A percentile compares a stretch with the other conserved stretches of the same genome.
These are phyloP conservation scores for Drosophila paulistorum DNA, from an alignment of 1,140 invertebrate genomes.

Conservation along the genomic window DNA sequence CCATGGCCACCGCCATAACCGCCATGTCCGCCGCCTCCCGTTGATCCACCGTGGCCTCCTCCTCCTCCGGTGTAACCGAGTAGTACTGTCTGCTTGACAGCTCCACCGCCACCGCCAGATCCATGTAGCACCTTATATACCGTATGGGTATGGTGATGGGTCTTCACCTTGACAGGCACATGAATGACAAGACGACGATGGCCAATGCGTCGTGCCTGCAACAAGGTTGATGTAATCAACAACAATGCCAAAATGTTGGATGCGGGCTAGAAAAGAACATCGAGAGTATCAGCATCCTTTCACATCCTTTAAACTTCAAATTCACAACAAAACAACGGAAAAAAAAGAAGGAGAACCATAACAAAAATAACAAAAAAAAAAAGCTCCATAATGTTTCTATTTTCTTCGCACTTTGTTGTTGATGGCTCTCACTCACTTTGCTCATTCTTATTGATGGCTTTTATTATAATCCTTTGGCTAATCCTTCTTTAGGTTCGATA, in stretches of 20 bases:
- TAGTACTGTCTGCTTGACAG: conserved; percentile 70
- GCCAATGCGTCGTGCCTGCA: conserved; percentile 55
- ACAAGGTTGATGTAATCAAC: conserved; percentile 46
- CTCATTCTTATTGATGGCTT: conserved; percentile 33
- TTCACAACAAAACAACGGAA: neutral
- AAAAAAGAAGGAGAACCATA: neutral
- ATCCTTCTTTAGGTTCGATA: conserved; percentile 24
- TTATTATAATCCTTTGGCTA: conserved; percentile 37
- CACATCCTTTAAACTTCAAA: neutral
- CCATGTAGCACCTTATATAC: conserved; percentile 71
- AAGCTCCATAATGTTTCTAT: no score
- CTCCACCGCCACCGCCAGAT: conserved; percentile 34
- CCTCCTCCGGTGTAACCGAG: conserved; percentile 54
- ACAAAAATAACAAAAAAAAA: neutral
- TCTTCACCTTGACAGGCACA: conserved; percentile 76
- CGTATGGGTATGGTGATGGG: conserved; percentile 77
- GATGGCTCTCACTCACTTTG: conserved; percentile 56
- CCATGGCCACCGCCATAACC: conserved; percentile 19
- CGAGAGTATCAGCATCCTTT: neutral
- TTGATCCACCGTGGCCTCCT: conserved; percentile 15
- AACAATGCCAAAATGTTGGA: conserved; percentile 46
- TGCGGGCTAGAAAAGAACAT: neutral
- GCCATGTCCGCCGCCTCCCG: neutral
- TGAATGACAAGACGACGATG: conserved; percentile 74
- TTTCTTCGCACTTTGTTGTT: neutral